Conservation (phyloP, 2,888 invertebrate species). For the Escarpia spicata region DNA sequence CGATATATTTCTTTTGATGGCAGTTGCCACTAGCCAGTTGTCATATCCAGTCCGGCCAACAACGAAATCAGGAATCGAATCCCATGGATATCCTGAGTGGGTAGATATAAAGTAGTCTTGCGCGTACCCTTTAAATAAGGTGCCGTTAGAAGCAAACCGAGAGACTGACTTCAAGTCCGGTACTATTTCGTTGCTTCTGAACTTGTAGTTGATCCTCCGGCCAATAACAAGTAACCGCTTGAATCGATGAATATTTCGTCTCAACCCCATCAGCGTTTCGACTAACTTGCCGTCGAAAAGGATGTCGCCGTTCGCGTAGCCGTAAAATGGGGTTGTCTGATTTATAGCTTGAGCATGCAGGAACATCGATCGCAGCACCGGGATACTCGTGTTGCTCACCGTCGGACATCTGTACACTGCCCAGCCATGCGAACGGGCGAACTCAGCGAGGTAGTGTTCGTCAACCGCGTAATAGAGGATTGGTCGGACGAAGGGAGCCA, state of each 20-base stretch:
- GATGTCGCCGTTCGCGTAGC: slow-evolving; percentile 33
- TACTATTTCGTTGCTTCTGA: slow-evolving; percentile 13
- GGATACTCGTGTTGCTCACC: background rate
- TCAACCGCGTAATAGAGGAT: slow-evolving; percentile 27
- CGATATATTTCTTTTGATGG: background rate
- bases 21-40: background rate
- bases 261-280: slow-evolving; percentile 14
- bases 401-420: background rate
- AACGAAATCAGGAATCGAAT: slow-evolving; percentile 30
- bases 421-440: slow-evolving; percentile 27
- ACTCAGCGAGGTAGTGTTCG: slow-evolving; percentile 21
- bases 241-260: background rate
- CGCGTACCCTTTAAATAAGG: slow-evolving; percentile 28
- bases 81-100: slow-evolving; percentile 29
- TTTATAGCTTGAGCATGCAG: slow-evolving; percentile 25
- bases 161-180: background rate
- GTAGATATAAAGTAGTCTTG: slow-evolving; percentile 31
- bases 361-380: slow-evolving; percentile 33
- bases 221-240: slow-evolving; percentile 31
- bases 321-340: slow-evolving; percentile 25
- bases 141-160: background rate
- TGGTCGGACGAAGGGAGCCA: slow-evolving; percentile 21
- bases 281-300: slow-evolving; percentile 25
- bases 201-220: slow-evolving; percentile 27
- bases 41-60: background rate